Evolutionary conservation across 2,797 vertebrate species (phyloP), one percentile per base, ranked within the genome.

Genomic region (Streptopelia turtur): DNA sequence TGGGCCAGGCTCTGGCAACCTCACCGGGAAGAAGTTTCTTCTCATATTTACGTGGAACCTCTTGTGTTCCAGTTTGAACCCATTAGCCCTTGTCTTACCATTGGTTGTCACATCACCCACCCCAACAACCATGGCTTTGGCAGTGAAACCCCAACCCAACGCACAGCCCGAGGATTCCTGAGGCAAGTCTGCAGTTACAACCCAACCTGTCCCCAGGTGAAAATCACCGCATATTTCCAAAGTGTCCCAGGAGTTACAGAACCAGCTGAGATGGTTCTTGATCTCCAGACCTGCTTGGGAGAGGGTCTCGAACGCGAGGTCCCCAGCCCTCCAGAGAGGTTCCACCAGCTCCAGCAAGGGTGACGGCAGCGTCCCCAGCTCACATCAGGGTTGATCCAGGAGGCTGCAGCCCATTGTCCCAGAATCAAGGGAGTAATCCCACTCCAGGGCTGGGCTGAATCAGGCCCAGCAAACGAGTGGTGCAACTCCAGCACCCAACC

Each of bases 331-430:
- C 59, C 27, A 3, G 22, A 59, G 28, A 63, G 52, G 16, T 28
- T 3, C 75, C 45, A 49, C 30, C 78, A 45, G 57, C 31, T 49
- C 35, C 68, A 14, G 33, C 25, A 18, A 43, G 22, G 49, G 33
- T 2, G 1, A 39, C 0, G 24, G n/a, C 43, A n/a, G 63, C 6
- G 4, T 22, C 39, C 37, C 39, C 7, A 4, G 41, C 21, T 49
- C 77, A 6, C 23, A 0, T 1, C 0, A 0, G 1, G 5, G 50
- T 75, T 20, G 59, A 31, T 22, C 57, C 83, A 8, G 15, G 37
- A 5, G 60, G 56, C 11, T 35, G 10, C 71, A 77, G 49, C 65
- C 8, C 33, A 43, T 41, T 69, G 7, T 6, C 13, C 68, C 56
- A 0, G 6, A 16, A 74, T 8, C 15, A 10, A 16, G 55, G 76